A percentile compares a stretch with the other conserved stretches of the same genome.
These are phyloP conservation scores for Rhagonycha fulva DNA, from an alignment of 2,888 invertebrate species.

Conservation along the genomic window DNA sequence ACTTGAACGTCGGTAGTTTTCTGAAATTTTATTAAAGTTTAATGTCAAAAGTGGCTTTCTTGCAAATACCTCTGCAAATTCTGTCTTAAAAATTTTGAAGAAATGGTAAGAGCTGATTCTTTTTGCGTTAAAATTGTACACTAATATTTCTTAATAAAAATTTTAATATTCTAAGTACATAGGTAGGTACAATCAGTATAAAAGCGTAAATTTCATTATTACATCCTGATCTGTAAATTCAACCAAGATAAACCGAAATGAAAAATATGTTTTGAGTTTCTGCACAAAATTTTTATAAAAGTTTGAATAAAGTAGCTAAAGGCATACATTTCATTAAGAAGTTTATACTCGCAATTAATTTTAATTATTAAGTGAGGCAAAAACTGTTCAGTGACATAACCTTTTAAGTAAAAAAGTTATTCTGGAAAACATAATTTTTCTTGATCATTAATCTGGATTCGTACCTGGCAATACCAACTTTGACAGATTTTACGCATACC, in stretches of 20 bases:
- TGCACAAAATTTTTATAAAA: too few species aligned
- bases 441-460: background rate
- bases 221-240: background rate
- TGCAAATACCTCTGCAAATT: background rate
- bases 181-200: background rate
- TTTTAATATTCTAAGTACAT: background rate
- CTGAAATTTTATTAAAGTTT: background rate
- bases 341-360: too few species aligned
- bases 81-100: background rate
- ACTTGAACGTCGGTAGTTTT: background rate
- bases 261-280: too few species aligned
- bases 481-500: background rate
- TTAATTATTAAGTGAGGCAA: too few species aligned
- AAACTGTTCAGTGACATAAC: background rate
- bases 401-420: background rate
- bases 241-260: background rate
- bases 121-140: background rate
- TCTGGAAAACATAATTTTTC: background rate
- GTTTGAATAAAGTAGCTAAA: too few species aligned
- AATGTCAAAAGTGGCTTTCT: background rate
- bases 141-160: background rate
- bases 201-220: background rate
- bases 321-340: too few species aligned
- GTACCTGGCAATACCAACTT: background rate
- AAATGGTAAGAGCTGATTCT: background rate